Evolutionary conservation across 2,113 vertebrate genomes (phyloP).

Genomic region (Ctenodactylus gundi): DNA sequence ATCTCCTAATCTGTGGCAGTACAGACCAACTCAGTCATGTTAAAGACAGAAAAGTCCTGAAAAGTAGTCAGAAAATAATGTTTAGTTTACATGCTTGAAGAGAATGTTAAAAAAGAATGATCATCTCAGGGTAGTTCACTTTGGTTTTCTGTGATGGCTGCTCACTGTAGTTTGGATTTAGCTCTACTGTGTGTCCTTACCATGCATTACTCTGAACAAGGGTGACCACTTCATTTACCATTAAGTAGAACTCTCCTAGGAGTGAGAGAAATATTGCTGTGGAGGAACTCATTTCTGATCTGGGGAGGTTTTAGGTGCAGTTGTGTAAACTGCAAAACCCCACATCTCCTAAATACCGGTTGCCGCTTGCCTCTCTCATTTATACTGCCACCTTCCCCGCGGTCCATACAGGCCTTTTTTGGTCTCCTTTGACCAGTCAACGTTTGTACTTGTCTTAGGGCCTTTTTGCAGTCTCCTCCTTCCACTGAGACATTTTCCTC

Average conservation of each 20-base stretch:
- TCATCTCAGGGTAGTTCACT: not conserved
- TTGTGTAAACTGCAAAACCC: not conserved
- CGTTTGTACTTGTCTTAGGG: not conserved
- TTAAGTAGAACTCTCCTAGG: not conserved
- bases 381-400: not conserved
- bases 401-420: not conserved
- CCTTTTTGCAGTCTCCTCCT: not conserved
- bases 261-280: not conserved
- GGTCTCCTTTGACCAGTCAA: not conserved
- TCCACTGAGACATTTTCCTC: not conserved
- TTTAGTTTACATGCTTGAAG: not conserved
- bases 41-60: not conserved
- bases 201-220: not conserved
- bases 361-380: not conserved
- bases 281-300: not conserved
- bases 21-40: not conserved
- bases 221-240: not conserved
- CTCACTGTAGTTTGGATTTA: not conserved
- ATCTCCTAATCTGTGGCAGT: no score
- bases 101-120: not conserved
- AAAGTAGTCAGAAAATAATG: not conserved
- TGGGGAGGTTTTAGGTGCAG: not conserved
- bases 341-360: not conserved
- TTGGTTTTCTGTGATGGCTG: not conserved
- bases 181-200: not conserved